A percentile compares a stretch with the other conserved stretches of the same genome.
phyloP scores from a whole-genome alignment of 2,888 invertebrate genomes.

The Branchipolynoe longqiensis region DNA sequence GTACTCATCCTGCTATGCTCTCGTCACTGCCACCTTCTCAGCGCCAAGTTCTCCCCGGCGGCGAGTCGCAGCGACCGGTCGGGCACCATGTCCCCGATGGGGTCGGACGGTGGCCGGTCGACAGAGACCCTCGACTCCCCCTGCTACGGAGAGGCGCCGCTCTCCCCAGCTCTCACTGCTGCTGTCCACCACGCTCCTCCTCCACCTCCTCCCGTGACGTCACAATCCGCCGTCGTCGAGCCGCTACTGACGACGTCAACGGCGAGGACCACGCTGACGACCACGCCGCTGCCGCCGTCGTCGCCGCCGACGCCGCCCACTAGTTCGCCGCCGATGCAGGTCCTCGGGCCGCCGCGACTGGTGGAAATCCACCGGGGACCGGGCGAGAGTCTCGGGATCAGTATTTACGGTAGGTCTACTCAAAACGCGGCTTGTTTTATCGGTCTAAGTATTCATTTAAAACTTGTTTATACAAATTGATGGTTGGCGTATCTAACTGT shows the following conservation, averaged over 20 bases:
- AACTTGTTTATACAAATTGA: too few species aligned
- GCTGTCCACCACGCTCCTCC: background rate
- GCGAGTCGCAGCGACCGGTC: constrained; percentile 30
- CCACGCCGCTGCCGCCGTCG: constrained; percentile 11
- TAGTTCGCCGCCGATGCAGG: constrained; percentile 9
- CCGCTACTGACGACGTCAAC: background rate
- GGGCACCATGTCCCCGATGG: constrained; percentile 17
- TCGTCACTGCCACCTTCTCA: constrained; percentile 21
- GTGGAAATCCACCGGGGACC: constrained; percentile 89
- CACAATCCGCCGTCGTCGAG: background rate
- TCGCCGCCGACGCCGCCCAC: constrained; percentile 18
- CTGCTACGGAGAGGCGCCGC: background rate
- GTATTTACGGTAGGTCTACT: constrained; percentile 91
- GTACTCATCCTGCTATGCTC: constrained; percentile 6
- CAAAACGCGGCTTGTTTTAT: too few species aligned
- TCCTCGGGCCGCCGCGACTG: constrained; percentile 84
- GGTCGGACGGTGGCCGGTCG: constrained; percentile 57
- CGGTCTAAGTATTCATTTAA: too few species aligned
- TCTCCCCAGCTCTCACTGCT: constrained; percentile 1
- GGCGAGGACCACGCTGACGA: background rate
- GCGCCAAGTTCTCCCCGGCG: constrained; percentile 46
- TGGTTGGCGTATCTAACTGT: too few species aligned
- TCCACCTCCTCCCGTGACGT: constrained; percentile 1
- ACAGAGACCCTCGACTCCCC: constrained; percentile 39
- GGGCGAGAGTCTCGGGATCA: constrained; percentile 94